These are phyloP conservation scores for Embiotoca jacksoni DNA, from an alignment of 2,113 vertebrate genomes.

Conservation along the genomic window DNA sequence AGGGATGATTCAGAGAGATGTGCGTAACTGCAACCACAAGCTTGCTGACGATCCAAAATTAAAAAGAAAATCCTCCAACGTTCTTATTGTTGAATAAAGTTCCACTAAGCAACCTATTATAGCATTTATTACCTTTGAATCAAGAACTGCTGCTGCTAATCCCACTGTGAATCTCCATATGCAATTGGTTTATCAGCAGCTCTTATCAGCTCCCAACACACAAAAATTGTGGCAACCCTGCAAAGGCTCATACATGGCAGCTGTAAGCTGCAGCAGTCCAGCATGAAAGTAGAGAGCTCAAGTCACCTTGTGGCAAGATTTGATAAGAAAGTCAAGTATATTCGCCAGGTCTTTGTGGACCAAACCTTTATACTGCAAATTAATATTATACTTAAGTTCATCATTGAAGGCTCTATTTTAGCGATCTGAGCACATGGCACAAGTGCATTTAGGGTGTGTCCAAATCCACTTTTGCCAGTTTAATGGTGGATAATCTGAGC, in stretches of 20 bases:
- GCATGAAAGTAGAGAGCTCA: background rate
- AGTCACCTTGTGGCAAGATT: background rate
- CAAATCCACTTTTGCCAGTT: too few species aligned
- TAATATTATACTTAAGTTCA: too few species aligned
- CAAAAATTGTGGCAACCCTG: background rate
- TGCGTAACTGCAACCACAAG: conserved; percentile 29
- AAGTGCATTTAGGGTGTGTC: too few species aligned
- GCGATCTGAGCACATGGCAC: too few species aligned
- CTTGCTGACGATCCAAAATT: background rate
- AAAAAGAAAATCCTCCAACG: conserved; percentile 4
- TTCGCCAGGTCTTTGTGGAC: background rate
- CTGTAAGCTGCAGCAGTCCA: background rate
- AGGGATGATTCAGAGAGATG: conserved; percentile 23
- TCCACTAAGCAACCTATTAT: background rate
- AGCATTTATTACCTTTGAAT: background rate
- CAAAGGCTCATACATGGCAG: background rate
- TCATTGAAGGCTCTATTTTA: too few species aligned
- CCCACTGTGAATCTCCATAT: background rate
- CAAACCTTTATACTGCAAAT: background rate
- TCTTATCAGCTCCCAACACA: background rate
- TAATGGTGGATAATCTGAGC: too few species aligned
- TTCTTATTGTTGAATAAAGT: conserved; percentile 15
- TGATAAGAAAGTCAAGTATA: background rate
- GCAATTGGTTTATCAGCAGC: background rate
- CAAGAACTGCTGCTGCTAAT: background rate